Evolutionary conservation across 2,888 invertebrate species (phyloP).

Genomic region (Aphidoletes aphidimyza): DNA sequence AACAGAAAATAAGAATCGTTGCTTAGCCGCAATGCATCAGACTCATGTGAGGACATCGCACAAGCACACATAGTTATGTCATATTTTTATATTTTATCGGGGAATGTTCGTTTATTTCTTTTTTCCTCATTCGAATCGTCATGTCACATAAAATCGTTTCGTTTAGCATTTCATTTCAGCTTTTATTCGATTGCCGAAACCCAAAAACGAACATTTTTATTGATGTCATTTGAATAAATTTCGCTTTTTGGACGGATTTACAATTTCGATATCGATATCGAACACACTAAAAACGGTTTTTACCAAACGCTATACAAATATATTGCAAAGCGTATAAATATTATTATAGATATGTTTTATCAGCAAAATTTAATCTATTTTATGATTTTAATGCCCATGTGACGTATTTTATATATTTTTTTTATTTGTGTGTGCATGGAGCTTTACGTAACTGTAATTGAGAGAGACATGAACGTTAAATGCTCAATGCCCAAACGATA

Average conservation of each 20-base stretch:
- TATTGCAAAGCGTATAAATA: slow-evolving; percentile 10
- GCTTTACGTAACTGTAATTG: slow-evolving; percentile 19
- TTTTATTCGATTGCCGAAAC: slow-evolving; percentile 1
- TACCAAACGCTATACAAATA: not conserved
- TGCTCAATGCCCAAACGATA: not conserved
- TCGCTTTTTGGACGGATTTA: slow-evolving; percentile 21
- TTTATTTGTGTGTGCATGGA: not conserved
- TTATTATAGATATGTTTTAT: slow-evolving; percentile 42
- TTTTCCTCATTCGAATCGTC: not conserved
- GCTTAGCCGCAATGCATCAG: too few relatives aligned
- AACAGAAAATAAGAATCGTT: too few relatives aligned
- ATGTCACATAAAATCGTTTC: not conserved
- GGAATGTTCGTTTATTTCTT: not conserved
- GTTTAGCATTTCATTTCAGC: not conserved
- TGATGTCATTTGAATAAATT: slow-evolving; percentile 44
- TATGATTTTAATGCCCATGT: slow-evolving; percentile 51
- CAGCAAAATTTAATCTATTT: slow-evolving; percentile 39
- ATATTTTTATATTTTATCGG: slow-evolving; percentile 32
- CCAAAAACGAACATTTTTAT: too few relatives aligned
- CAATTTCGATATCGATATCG: slow-evolving; percentile 39
- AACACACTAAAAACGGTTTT: slow-evolving; percentile 40
- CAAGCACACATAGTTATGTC: not conserved
- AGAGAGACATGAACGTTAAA: not conserved
- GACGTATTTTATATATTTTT: not conserved
- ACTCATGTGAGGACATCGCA: too few relatives aligned